These are phyloP conservation scores for Diorhabda elongata DNA, from an alignment of 1,140 invertebrate genomes.

Conservation along the genomic window DNA sequence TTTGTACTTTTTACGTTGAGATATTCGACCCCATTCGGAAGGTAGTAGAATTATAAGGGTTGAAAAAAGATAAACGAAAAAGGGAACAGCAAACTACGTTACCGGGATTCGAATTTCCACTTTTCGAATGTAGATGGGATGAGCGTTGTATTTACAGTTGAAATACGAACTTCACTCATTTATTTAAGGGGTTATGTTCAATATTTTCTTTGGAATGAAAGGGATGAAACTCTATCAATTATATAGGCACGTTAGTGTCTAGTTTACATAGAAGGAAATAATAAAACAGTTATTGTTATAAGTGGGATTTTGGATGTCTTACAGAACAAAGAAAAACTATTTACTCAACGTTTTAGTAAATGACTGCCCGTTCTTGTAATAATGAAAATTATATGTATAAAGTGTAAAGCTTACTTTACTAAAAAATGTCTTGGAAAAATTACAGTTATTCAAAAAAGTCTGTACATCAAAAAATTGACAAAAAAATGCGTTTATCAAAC, in stretches of 20 bases:
- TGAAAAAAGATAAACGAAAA: not conserved
- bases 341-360: too few species aligned
- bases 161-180: not conserved
- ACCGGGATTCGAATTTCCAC: not conserved
- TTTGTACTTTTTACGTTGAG: not conserved
- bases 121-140: conserved; percentile 12
- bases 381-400: too few species aligned
- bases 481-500: too few species aligned
- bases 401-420: too few species aligned
- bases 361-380: too few species aligned
- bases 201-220: not conserved
- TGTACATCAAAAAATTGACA: too few species aligned
- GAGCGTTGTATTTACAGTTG: not conserved
- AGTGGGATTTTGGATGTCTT: too few species aligned
- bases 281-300: too few species aligned
- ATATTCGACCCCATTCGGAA: conserved; percentile 25
- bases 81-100: not conserved
- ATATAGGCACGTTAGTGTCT: not conserved
- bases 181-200: not conserved
- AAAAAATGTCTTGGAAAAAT: too few species aligned
- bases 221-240: not conserved
- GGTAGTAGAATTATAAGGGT: conserved; percentile 23
- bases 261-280: too few species aligned
- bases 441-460: too few species aligned
- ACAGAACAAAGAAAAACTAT: too few species aligned